phyloP scores from a whole-genome alignment of 2,113 vertebrate species.

The Atherinomorus stipes region DNA sequence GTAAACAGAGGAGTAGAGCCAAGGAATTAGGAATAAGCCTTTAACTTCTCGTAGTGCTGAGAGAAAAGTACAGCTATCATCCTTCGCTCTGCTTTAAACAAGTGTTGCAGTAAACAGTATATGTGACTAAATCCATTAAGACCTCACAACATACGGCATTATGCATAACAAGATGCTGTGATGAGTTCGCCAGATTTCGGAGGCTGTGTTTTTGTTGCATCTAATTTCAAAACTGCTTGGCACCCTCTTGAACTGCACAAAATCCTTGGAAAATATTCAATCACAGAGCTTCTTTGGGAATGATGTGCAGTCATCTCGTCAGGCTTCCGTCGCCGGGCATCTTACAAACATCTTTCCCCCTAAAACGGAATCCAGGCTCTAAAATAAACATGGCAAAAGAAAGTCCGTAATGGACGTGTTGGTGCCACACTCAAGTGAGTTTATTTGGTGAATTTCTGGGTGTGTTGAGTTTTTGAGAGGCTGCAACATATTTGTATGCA shows the following conservation, averaged over 20 bases:
- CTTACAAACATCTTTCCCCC: slow-evolving; percentile 5
- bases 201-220: slow-evolving; percentile 8
- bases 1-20: no score
- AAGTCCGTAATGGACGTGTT: background rate
- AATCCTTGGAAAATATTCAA: slow-evolving; percentile 23
- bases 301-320: slow-evolving; percentile 22
- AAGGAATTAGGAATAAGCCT: no score
- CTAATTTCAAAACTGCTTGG: slow-evolving; percentile 23
- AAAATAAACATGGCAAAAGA: slow-evolving; percentile 7
- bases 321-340: slow-evolving; percentile 3
- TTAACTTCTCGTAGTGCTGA: no score
- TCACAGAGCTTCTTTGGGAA: background rate
- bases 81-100: no score
- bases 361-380: slow-evolving; percentile 2
- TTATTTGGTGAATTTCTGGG: background rate
- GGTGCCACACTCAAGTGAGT: background rate
- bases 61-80: no score
- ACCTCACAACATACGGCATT: background rate
- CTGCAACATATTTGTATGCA: no score
- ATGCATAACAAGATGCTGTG: background rate
- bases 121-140: no score
- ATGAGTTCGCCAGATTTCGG: background rate
- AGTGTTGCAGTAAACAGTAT: no score
- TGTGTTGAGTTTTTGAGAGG: background rate
- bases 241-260: slow-evolving; percentile 15